These are phyloP conservation scores for Scolopax mira DNA, from an alignment of 2,113 vertebrate genomes.

Conservation along the genomic window DNA sequence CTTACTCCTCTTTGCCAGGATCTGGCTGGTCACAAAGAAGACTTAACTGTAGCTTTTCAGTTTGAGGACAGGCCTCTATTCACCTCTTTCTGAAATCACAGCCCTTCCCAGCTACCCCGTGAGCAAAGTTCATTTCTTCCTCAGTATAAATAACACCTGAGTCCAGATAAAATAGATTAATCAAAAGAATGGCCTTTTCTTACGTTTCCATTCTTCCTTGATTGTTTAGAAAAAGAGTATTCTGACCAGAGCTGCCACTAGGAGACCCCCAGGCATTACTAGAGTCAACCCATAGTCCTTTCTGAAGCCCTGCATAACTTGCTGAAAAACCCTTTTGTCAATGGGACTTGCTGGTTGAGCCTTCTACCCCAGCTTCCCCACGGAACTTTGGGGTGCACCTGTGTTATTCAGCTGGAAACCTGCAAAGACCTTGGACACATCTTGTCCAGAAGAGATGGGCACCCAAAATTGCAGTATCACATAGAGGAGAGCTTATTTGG, in stretches of 20 bases:
- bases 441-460: background rate
- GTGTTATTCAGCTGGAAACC: background rate
- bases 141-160: background rate
- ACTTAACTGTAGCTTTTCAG: background rate
- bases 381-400: background rate
- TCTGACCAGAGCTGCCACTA: background rate
- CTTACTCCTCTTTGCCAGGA: background rate
- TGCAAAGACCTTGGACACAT: background rate
- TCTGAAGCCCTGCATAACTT: background rate
- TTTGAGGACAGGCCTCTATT: background rate
- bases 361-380: background rate
- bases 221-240: background rate
- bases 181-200: background rate
- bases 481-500: background rate
- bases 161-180: background rate
- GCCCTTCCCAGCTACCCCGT: background rate
- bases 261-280: background rate
- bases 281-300: background rate
- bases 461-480: background rate
- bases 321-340: background rate
- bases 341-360: background rate
- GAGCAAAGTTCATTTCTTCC: background rate
- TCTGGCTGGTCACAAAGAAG: background rate
- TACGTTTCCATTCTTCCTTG: background rate
- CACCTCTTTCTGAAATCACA: background rate